These are phyloP conservation scores for Calypte anna DNA, from an alignment of 2,113 vertebrate genomes.

Conservation along the genomic window DNA sequence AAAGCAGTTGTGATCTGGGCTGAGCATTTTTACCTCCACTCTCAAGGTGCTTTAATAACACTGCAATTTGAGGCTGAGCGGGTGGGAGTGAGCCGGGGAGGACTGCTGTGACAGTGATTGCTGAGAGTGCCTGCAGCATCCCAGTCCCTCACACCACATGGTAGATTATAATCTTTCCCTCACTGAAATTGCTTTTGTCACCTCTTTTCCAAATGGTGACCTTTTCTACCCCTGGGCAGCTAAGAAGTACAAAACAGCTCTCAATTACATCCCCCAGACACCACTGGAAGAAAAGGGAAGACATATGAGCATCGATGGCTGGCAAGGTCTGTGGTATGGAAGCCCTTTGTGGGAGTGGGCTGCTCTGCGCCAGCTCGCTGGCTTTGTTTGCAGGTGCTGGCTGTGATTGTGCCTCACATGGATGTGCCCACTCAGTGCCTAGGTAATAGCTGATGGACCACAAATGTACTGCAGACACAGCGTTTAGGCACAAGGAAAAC, in stretches of 20 bases:
- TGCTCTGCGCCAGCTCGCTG: neutral
- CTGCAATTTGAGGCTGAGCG: neutral
- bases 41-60: conserved; percentile 44
- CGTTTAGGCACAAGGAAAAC: neutral
- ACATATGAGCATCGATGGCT: neutral
- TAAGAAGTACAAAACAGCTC: conserved; percentile 30
- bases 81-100: conserved; percentile 30
- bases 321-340: neutral
- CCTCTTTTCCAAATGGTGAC: conserved; percentile 59
- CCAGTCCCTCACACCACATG: conserved; percentile 18
- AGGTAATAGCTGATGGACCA: neutral
- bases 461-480: neutral
- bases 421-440: neutral
- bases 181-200: conserved; percentile 69
- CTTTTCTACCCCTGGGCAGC: conserved; percentile 49
- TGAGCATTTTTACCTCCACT: conserved; percentile 7
- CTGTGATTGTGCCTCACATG: neutral
- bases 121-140: conserved; percentile 52
- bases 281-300: neutral
- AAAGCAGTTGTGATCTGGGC: neutral
- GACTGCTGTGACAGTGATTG: conserved; percentile 57
- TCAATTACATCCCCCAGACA: conserved; percentile 43
- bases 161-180: conserved; percentile 63
- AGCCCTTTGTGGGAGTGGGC: rapidly evolving
- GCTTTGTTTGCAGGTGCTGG: neutral